phyloP scores from a whole-genome alignment of 1,140 invertebrate genomes.

The Tribolium castaneum region DNA sequence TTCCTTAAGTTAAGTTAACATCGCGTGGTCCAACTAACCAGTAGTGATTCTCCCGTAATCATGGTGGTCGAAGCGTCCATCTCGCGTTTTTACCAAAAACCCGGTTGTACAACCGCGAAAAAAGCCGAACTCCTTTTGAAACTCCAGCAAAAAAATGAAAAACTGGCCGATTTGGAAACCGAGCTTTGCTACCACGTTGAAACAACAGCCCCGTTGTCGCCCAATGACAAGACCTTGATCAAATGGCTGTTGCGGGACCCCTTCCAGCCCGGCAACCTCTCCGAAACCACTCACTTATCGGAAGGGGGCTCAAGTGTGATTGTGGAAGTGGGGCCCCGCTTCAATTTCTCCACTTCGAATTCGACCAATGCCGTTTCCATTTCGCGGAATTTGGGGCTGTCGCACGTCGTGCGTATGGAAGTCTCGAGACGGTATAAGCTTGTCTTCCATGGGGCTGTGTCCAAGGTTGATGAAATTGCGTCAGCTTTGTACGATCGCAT shows the following conservation, averaged over 20 bases:
- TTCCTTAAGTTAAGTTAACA: background rate
- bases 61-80: conserved; percentile 4
- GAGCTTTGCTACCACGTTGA: conserved; percentile 87
- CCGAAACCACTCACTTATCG: conserved; percentile 53
- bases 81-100: conserved; percentile 2
- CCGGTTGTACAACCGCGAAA: conserved; percentile 46
- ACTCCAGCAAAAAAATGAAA: conserved; percentile 51
- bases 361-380: conserved; percentile 97
- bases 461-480: conserved; percentile 68
- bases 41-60: background rate
- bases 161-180: conserved; percentile 67
- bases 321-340: conserved; percentile 85
- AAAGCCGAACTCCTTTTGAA: conserved; percentile 57
- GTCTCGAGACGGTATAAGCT: conserved; percentile 83
- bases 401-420: conserved; percentile 83
- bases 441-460: conserved; percentile 63
- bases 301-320: conserved; percentile 57
- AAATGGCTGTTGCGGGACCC: conserved; percentile 79
- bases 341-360: conserved; percentile 94
- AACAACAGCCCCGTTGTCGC: conserved; percentile 66
- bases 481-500: conserved; percentile 82
- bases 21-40: background rate
- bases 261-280: conserved; percentile 69
- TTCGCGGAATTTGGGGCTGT: conserved; percentile 83
- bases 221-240: conserved; percentile 70